phyloP scores from a whole-genome alignment of 1,140 invertebrate genomes.

The Subanguina moxae region DNA sequence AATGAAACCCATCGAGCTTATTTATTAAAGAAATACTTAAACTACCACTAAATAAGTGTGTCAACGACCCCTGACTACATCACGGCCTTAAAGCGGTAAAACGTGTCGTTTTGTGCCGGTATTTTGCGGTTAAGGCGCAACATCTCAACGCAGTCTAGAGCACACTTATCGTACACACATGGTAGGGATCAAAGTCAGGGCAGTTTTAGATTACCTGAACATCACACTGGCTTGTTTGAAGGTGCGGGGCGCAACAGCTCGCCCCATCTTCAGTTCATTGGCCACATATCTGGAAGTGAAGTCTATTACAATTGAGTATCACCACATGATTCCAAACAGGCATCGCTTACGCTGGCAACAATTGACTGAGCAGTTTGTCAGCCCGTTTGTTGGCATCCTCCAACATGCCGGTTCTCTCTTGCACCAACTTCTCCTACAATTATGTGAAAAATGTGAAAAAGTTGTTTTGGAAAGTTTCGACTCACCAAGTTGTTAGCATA shows the following conservation, averaged over 20 bases:
- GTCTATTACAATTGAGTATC: background rate
- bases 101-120: too few species aligned
- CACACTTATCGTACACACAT: too few species aligned
- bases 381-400: slow-evolving; percentile 57
- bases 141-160: too few species aligned
- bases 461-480: background rate
- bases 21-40: too few species aligned
- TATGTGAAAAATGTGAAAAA: too few species aligned
- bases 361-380: slow-evolving; percentile 55
- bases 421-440: slow-evolving; percentile 79
- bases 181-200: too few species aligned
- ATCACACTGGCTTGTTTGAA: slow-evolving; percentile 72
- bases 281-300: slow-evolving; percentile 48
- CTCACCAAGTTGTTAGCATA: slow-evolving; percentile 79
- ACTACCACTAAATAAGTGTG: too few species aligned
- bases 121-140: too few species aligned
- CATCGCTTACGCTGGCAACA: slow-evolving; percentile 39
- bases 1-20: too few species aligned
- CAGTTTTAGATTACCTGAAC: slow-evolving; percentile 71
- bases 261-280: slow-evolving; percentile 55
- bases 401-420: slow-evolving; percentile 75
- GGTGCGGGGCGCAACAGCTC: slow-evolving; percentile 52
- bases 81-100: too few species aligned
- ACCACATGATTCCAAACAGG: background rate
- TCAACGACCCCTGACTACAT: too few species aligned